phyloP scores from a whole-genome alignment of 2,797 vertebrate species.

The Scolopax rusticola region DNA sequence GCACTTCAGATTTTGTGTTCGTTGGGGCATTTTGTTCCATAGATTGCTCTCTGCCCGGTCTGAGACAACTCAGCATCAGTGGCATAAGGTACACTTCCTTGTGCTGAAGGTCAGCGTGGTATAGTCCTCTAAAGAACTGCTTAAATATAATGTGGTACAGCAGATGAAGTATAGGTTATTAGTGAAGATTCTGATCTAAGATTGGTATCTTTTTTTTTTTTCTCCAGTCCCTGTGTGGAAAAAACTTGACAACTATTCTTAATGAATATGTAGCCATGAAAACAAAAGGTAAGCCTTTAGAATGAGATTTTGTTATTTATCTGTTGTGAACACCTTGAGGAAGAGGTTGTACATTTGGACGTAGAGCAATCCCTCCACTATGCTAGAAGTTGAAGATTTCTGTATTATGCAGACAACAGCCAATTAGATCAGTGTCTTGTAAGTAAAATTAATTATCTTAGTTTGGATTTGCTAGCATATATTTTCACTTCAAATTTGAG shows the following conservation, averaged over 20 bases:
- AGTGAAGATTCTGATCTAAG: slow-evolving; percentile 31
- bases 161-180: not conserved
- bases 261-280: slow-evolving; percentile 95
- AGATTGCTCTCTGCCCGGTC: not conserved
- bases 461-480: not conserved
- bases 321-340: not conserved
- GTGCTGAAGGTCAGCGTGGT: not conserved
- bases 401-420: not conserved
- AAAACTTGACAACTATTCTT: slow-evolving; percentile 93
- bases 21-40: not conserved
- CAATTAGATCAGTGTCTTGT: not conserved
- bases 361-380: not conserved
- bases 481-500: not conserved
- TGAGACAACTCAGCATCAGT: not conserved
- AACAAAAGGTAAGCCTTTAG: slow-evolving; percentile 88
- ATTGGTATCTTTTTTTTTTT: slow-evolving; percentile 32
- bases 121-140: not conserved
- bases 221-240: slow-evolving; percentile 94
- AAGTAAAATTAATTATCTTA: not conserved
- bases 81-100: not conserved
- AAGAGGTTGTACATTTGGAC: not conserved
- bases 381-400: not conserved
- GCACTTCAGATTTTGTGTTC: not conserved
- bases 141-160: not conserved
- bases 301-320: not conserved